phyloP scores from a whole-genome alignment of 2,113 vertebrate species.

The Rhinoderma darwinii region DNA sequence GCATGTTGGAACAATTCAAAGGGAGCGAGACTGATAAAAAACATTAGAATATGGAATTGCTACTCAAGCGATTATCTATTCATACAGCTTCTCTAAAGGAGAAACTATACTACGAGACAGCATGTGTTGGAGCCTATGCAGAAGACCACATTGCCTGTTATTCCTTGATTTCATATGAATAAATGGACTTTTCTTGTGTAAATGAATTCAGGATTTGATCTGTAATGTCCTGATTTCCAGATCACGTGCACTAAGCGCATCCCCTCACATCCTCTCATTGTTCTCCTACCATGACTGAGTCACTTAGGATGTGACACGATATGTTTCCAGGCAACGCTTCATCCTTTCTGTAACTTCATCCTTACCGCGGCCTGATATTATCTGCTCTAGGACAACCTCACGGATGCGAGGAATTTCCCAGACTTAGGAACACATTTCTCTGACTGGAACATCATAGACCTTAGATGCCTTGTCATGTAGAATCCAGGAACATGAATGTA shows the following conservation, averaged over 20 bases:
- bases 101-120: not conserved
- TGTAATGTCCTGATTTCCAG: conserved; percentile 22
- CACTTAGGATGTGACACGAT: conserved; percentile 54
- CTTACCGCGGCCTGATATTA: not conserved
- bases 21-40: not conserved
- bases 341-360: conserved; percentile 24
- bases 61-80: not conserved
- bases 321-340: conserved; percentile 22
- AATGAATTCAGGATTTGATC: not conserved
- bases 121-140: not conserved
- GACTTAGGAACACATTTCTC: not conserved
- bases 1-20: not conserved
- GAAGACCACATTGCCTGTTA: not conserved
- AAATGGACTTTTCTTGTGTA: not conserved
- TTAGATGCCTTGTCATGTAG: not conserved
- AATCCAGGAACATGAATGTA: not conserved
- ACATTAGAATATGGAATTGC: not conserved
- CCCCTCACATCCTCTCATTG: conserved; percentile 57
- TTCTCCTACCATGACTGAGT: conserved; percentile 48
- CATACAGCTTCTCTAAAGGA: not conserved
- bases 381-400: not conserved
- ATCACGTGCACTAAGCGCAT: conserved; percentile 27
- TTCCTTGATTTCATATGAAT: not conserved
- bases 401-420: not conserved
- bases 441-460: not conserved